A percentile compares a stretch with the other conserved stretches of the same genome.
Conservation (phyloP, 2,113 vertebrate genomes). For the Guaruba guarouba region DNA sequence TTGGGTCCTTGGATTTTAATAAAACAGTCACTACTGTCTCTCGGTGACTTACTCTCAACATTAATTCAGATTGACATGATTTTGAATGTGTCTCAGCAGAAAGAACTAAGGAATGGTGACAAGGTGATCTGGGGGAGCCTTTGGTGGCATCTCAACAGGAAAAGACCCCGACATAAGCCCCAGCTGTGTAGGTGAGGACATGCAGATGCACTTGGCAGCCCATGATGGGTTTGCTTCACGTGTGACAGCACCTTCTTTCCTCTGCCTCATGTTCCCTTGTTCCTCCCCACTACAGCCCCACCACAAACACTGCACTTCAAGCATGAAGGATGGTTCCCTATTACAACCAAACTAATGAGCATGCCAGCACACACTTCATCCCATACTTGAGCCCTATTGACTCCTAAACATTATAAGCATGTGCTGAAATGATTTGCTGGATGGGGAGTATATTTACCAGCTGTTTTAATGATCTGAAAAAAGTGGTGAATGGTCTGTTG, state of each 20-base stretch:
- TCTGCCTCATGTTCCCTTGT: not conserved
- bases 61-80: constrained; percentile 31
- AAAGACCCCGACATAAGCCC: not conserved
- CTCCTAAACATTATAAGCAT: not conserved
- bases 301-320: not conserved
- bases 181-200: not conserved
- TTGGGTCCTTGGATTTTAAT: constrained; percentile 51
- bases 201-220: not conserved
- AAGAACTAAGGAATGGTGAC: not conserved
- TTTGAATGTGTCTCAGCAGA: not conserved
- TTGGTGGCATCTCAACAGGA: not conserved
- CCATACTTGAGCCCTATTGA: not conserved
- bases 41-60: not conserved
- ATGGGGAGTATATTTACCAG: not conserved
- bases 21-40: constrained; percentile 51
- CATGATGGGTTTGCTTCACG: not conserved
- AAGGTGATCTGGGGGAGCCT: not conserved
- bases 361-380: not conserved
- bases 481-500: not conserved
- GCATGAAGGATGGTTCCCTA: not conserved
- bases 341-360: not conserved
- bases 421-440: not conserved
- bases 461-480: not conserved
- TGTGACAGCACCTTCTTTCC: not conserved
- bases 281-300: not conserved